A percentile compares a stretch with the other conserved stretches of the same genome.
Conservation (phyloP, 2,888 invertebrate genomes). For the Colostygia pectinataria region DNA sequence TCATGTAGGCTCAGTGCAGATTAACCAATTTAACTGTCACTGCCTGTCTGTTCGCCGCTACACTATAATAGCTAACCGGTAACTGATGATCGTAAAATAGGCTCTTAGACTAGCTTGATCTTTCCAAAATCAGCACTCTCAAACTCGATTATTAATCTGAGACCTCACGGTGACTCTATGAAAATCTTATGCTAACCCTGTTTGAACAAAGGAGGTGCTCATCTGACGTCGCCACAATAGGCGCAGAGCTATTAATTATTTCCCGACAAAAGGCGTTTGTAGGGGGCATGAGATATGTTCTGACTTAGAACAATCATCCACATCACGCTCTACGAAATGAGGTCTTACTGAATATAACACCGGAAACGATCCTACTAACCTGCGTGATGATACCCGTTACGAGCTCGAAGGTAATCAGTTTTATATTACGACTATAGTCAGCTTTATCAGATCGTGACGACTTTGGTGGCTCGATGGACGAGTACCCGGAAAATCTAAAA, state of each 20-base stretch:
- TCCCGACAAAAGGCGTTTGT: conserved; percentile 57
- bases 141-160: conserved; percentile 20
- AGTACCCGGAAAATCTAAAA: too few relatives aligned
- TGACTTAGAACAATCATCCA: conserved; percentile 48
- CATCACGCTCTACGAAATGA: conserved; percentile 25
- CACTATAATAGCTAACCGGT: too few relatives aligned
- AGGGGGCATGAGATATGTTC: conserved; percentile 47
- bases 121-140: neutral
- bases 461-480: too few relatives aligned
- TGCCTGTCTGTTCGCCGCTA: too few relatives aligned
- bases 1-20: too few relatives aligned
- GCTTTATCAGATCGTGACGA: too few relatives aligned
- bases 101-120: too few relatives aligned
- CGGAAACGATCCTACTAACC: conserved; percentile 1
- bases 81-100: too few relatives aligned
- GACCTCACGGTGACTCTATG: conserved; percentile 25
- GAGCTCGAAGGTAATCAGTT: conserved; percentile 6
- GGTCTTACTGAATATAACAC: conserved; percentile 13
- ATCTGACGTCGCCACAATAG: conserved; percentile 53
- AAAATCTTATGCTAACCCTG: conserved; percentile 39
- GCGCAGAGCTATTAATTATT: conserved; percentile 64
- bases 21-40: too few relatives aligned
- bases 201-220: conserved; percentile 55
- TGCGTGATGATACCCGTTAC: conserved; percentile 4
- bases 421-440: too few relatives aligned